A percentile compares a stretch with the other conserved stretches of the same genome.
Conservation (phyloP, 2,888 invertebrate species). For the Dasypolia templi region DNA sequence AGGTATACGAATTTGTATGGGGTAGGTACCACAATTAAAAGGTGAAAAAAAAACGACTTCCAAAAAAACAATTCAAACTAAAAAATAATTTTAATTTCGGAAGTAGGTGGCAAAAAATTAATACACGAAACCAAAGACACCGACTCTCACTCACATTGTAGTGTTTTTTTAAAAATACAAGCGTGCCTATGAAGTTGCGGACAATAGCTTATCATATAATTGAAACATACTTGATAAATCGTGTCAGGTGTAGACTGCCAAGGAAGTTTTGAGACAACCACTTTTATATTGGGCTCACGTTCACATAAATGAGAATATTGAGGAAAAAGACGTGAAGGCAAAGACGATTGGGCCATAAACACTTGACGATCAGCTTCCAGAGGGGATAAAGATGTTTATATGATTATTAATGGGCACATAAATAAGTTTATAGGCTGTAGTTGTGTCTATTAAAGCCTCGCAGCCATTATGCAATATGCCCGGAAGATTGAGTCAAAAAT, state of each 20-base stretch:
- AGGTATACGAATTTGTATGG: too few relatives aligned
- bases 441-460: slow-evolving; percentile 22
- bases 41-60: too few relatives aligned
- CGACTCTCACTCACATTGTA: too few relatives aligned
- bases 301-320: slow-evolving; percentile 30
- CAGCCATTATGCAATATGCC: slow-evolving; percentile 18
- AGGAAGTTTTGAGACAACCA: slow-evolving; percentile 14
- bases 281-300: slow-evolving; percentile 44
- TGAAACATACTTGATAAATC: slow-evolving; percentile 10
- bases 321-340: slow-evolving; percentile 44
- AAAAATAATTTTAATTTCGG: too few relatives aligned
- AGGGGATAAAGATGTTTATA: slow-evolving; percentile 35
- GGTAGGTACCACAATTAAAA: too few relatives aligned
- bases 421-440: slow-evolving; percentile 37
- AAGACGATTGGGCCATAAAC: slow-evolving; percentile 47
- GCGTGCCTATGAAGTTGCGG: background rate
- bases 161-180: background rate
- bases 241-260: background rate
- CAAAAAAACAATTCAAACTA: too few relatives aligned
- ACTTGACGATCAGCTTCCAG: slow-evolving; percentile 50
- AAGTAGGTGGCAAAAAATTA: too few relatives aligned
- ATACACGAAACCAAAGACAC: too few relatives aligned
- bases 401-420: slow-evolving; percentile 46
- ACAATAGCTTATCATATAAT: too few relatives aligned
- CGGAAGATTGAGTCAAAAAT: slow-evolving; percentile 1